Evolutionary conservation across 2,888 invertebrate genomes (phyloP).

Genomic region (Phyllotreta cruciferae): DNA sequence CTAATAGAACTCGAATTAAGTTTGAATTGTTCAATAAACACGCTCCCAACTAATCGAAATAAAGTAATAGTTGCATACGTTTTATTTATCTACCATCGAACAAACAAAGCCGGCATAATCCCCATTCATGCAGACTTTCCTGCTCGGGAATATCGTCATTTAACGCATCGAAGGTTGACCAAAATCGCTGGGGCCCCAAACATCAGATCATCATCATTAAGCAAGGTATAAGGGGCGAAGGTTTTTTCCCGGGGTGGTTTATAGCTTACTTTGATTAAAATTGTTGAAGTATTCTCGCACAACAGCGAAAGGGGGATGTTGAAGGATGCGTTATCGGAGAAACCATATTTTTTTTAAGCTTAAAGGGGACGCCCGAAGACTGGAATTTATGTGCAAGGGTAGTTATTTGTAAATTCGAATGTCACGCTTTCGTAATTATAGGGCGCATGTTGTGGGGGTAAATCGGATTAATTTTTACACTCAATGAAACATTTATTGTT

Average conservation of each 20-base stretch:
- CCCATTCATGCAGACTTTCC: background rate
- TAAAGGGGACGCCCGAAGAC: constrained; percentile 6
- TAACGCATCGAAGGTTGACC: constrained; percentile 49
- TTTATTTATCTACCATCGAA: too few species aligned
- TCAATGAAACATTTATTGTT: too few species aligned
- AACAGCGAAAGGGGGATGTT: constrained; percentile 12
- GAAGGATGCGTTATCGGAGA: constrained; percentile 22
- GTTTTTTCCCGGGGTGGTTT: constrained; percentile 51
- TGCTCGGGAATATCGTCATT: constrained; percentile 43
- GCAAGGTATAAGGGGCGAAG: constrained; percentile 44
- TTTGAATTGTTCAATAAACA: too few species aligned
- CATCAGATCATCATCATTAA: constrained; percentile 50
- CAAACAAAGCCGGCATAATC: too few species aligned
- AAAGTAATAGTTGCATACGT: too few species aligned
- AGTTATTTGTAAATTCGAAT: constrained; percentile 12
- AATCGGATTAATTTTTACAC: too few species aligned
- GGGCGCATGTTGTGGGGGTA: background rate
- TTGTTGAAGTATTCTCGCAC: constrained; percentile 39
- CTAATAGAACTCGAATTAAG: too few species aligned
- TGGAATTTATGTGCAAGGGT: constrained; percentile 1
- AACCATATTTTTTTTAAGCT: constrained; percentile 28
- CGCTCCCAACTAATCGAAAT: too few species aligned
- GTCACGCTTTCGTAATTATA: constrained; percentile 15
- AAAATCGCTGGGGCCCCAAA: constrained; percentile 38
- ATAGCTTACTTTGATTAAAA: constrained; percentile 53